phyloP scores from a whole-genome alignment of 2,797 vertebrate genomes.

The Peromyscus melanophrys region DNA sequence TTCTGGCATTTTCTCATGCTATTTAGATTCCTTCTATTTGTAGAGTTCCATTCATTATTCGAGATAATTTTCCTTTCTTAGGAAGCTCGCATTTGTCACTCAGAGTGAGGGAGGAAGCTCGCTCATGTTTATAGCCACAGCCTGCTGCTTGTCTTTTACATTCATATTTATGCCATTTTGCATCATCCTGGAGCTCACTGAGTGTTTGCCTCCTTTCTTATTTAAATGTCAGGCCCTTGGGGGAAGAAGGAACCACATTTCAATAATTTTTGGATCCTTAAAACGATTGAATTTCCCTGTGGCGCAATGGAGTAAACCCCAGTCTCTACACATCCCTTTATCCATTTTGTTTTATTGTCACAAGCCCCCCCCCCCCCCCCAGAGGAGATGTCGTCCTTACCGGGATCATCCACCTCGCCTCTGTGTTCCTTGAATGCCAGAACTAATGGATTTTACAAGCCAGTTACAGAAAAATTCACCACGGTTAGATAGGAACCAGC shows the following conservation, averaged over 20 bases:
- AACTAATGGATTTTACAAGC: not conserved
- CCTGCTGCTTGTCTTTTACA: not conserved
- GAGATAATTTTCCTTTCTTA: slow-evolving; percentile 51
- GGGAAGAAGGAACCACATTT: not conserved
- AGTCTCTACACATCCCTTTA: not conserved
- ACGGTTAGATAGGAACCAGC: not conserved
- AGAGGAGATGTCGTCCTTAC: not conserved
- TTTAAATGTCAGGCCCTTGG: not conserved
- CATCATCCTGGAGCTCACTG: not conserved
- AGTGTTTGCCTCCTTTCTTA: slow-evolving; percentile 12
- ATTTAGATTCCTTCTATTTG: not conserved
- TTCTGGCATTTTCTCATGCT: not conserved
- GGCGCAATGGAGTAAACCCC: not conserved
- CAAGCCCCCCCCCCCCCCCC: no score
- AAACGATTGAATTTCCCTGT: not conserved
- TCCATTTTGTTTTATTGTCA: not conserved
- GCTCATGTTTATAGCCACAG: not conserved
- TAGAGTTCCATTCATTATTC: slow-evolving; percentile 15
- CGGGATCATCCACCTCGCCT: not conserved
- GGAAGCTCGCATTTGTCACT: not conserved
- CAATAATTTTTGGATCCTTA: slow-evolving; percentile 21
- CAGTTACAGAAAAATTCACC: not conserved
- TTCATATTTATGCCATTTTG: not conserved
- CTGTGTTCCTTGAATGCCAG: not conserved
- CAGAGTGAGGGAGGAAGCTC: not conserved